Conservation (phyloP, 2,113 vertebrate species). For the Hypanus sabinus region DNA sequence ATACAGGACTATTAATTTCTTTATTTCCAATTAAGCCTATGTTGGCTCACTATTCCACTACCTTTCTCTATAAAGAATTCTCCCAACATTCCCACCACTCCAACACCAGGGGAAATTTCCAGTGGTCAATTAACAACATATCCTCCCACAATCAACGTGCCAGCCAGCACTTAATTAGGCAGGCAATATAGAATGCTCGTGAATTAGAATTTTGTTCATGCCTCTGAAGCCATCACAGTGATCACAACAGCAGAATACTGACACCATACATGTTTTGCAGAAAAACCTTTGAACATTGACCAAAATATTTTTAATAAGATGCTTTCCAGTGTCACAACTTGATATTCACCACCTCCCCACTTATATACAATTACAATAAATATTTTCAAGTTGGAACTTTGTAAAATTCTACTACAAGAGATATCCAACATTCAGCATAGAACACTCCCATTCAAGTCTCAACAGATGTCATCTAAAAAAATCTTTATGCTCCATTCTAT, state of each 20-base stretch:
- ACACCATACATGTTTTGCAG: background rate
- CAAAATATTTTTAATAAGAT: background rate
- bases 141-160: background rate
- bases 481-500: background rate
- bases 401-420: background rate
- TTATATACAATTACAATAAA: background rate
- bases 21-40: no score
- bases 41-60: no score
- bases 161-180: background rate
- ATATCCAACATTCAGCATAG: background rate
- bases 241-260: background rate
- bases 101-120: background rate
- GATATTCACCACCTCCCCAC: background rate
- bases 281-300: background rate
- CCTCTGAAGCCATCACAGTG: background rate
- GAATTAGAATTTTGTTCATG: background rate
- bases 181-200: background rate
- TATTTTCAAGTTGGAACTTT: background rate
- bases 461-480: no score
- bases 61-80: no score
- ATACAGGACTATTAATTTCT: background rate
- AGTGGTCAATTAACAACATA: background rate
- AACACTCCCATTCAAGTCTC: background rate
- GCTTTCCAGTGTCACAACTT: background rate
- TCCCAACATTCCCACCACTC: no score